These are phyloP conservation scores for Scatophagus argus DNA, from an alignment of 2,113 vertebrate species.

Conservation along the genomic window DNA sequence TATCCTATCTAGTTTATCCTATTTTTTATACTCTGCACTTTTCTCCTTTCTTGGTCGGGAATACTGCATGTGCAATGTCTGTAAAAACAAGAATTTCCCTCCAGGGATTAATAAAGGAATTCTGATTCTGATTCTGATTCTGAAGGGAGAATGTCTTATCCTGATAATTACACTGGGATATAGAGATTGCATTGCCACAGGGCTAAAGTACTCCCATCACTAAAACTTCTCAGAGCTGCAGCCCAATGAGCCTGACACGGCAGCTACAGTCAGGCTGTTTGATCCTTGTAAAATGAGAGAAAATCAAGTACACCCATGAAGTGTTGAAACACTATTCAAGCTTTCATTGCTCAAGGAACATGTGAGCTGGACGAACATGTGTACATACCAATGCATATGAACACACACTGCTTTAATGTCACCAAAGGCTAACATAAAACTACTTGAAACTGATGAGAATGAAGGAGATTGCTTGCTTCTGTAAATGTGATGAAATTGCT, in stretches of 20 bases:
- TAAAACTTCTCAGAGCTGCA: conserved; percentile 45
- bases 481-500: conserved; percentile 37
- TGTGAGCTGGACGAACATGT: conserved; percentile 45
- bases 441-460: neutral
- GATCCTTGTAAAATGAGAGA: conserved; percentile 60
- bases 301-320: conserved; percentile 64
- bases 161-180: conserved; percentile 75
- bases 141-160: conserved; percentile 66
- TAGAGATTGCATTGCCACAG: conserved; percentile 70
- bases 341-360: conserved; percentile 45
- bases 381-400: conserved; percentile 42
- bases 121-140: too few species aligned
- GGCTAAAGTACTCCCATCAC: conserved; percentile 56
- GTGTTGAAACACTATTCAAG: conserved; percentile 44
- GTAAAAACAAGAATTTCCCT: too few species aligned
- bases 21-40: too few species aligned
- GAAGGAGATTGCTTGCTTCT: conserved; percentile 20
- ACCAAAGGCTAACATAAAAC: conserved; percentile 22
- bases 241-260: conserved; percentile 42
- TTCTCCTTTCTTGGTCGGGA: too few species aligned
- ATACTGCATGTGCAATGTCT: too few species aligned
- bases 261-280: conserved; percentile 43
- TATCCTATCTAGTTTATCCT: too few species aligned
- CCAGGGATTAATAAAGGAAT: too few species aligned
- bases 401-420: conserved; percentile 18